phyloP scores from a whole-genome alignment of 2,797 vertebrate genomes.

The Crocodylus rhombifer region DNA sequence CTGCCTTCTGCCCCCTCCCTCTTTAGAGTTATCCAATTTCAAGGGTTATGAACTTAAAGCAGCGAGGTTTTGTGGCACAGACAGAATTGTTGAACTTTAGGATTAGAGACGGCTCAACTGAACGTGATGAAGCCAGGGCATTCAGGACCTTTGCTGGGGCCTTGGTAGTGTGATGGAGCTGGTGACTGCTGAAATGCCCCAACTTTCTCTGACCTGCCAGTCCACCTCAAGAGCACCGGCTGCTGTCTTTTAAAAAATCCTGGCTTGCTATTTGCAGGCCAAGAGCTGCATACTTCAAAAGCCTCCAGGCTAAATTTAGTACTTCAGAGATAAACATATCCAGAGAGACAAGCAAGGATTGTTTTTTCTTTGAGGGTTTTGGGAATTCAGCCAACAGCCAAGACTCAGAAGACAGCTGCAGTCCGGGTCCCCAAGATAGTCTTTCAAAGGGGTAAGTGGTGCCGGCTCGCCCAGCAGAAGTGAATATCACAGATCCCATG shows the following conservation, averaged over 20 bases:
- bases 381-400: rapidly evolving
- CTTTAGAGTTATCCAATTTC: not conserved
- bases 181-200: not conserved
- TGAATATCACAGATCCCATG: not conserved
- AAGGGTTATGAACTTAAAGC: slow-evolving; percentile 51
- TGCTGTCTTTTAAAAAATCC: not conserved
- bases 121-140: rapidly evolving
- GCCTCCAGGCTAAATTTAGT: slow-evolving; percentile 63
- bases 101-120: slow-evolving; percentile 24
- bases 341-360: not conserved
- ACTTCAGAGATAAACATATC: slow-evolving; percentile 27
- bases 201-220: not conserved
- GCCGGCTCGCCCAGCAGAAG: not conserved
- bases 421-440: not conserved
- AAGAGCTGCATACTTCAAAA: not conserved
- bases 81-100: slow-evolving; percentile 62
- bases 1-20: not conserved
- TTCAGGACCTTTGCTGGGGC: not conserved
- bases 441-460: not conserved
- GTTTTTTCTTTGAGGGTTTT: slow-evolving; percentile 27
- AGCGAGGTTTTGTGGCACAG: slow-evolving; percentile 52
- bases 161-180: rapidly evolving
- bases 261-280: not conserved
- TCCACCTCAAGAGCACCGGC: not conserved
- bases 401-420: not conserved